A percentile compares a stretch with the other conserved stretches of the same genome.
Evolutionary conservation across 2,888 invertebrate genomes (phyloP).

Genomic region (Aphodius granarius): DNA sequence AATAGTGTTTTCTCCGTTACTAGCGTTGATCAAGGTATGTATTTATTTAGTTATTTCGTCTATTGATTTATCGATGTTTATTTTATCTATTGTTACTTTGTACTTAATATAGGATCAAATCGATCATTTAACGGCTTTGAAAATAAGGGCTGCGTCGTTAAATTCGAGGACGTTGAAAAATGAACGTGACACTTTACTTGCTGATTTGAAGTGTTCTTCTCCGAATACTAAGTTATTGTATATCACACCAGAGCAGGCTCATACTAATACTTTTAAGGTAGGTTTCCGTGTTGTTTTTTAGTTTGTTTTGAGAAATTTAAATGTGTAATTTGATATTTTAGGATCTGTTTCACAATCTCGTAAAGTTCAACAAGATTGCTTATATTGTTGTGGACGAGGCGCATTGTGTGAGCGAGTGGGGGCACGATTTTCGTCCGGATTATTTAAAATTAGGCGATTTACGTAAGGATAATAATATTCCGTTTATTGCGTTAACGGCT

Average conservation of each 20-base stretch:
- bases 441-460: conserved; percentile 85
- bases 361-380: conserved; percentile 76
- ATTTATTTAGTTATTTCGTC: conserved; percentile 9
- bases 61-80: neutral
- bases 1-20: conserved; percentile 92
- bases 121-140: conserved; percentile 75
- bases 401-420: conserved; percentile 98
- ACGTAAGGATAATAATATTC: conserved; percentile 66
- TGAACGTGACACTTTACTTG: conserved; percentile 76
- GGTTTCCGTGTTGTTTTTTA: neutral
- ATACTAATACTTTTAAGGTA: conserved; percentile 72
- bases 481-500: conserved; percentile 93
- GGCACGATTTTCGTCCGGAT: conserved; percentile 96
- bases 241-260: conserved; percentile 96
- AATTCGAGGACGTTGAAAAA: conserved; percentile 86
- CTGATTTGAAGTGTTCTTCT: conserved; percentile 68
- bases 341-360: conserved; percentile 67
- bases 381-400: conserved; percentile 97
- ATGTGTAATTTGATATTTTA: conserved; percentile 41
- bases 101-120: conserved; percentile 86
- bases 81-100: conserved; percentile 17
- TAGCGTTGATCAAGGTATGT: conserved; percentile 86
- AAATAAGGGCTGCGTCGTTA: conserved; percentile 83
- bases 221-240: conserved; percentile 87
- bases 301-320: neutral